Evolutionary conservation across 2,113 vertebrate genomes (phyloP).

Genomic region (Dasyornis broadbenti): DNA sequence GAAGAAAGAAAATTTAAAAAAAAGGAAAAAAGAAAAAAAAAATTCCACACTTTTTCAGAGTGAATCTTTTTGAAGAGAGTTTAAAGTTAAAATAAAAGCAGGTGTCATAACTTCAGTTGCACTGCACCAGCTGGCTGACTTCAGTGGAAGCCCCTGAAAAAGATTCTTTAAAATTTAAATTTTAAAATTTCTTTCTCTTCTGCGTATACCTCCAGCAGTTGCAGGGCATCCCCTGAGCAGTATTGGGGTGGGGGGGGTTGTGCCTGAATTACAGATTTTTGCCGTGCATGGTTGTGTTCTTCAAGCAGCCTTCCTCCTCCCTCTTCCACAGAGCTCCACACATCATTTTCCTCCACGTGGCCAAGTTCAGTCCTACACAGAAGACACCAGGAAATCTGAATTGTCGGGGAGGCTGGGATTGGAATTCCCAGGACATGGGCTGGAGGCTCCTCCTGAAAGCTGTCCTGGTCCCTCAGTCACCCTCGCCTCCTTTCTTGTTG

Average conservation of each 20-base stretch:
- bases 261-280: background rate
- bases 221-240: background rate
- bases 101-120: background rate
- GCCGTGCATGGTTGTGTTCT: background rate
- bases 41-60: background rate
- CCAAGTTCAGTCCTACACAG: background rate
- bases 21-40: rapidly evolving
- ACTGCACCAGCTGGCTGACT: background rate
- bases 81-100: background rate
- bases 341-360: background rate
- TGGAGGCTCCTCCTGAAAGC: background rate
- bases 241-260: rapidly evolving
- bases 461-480: background rate
- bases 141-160: background rate
- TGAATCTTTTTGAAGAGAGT: background rate
- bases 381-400: background rate
- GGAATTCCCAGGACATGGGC: background rate
- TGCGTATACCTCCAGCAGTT: background rate
- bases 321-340: background rate
- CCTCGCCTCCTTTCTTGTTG: background rate
- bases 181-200: background rate
- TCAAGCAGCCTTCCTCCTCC: background rate
- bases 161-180: too few relatives aligned
- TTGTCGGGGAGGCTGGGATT: background rate
- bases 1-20: background rate